Evolutionary conservation across 2,888 invertebrate species (phyloP).

Genomic region (Drosophila hamatofila): DNA sequence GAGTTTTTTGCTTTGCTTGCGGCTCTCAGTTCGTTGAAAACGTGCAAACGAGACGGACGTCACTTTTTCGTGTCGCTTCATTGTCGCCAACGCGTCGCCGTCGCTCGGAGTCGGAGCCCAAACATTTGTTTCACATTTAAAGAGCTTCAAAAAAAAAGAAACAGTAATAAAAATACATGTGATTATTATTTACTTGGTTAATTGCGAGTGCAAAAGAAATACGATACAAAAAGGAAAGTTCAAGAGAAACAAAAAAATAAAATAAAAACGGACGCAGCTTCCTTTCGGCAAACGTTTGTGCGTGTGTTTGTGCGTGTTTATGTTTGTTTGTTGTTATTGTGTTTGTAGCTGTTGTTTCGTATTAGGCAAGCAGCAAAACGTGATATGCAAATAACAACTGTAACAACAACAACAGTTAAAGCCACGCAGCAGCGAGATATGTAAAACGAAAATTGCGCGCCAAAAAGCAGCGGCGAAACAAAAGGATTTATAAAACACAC

Average conservation of each 20-base stretch:
- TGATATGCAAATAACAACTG: slow-evolving; percentile 72
- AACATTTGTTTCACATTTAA: slow-evolving; percentile 44
- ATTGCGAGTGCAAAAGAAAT: slow-evolving; percentile 37
- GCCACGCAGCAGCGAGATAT: slow-evolving; percentile 27
- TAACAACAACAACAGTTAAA: slow-evolving; percentile 31
- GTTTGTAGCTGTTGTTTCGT: slow-evolving; percentile 61
- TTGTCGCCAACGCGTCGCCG: slow-evolving; percentile 60
- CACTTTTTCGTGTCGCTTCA: slow-evolving; percentile 30
- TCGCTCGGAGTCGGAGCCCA: slow-evolving; percentile 64
- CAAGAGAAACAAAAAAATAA: slow-evolving; percentile 13
- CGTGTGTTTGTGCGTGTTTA: slow-evolving; percentile 22
- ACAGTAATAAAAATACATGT: slow-evolving; percentile 16
- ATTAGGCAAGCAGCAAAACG: slow-evolving; percentile 74
- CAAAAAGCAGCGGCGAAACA: slow-evolving; percentile 65
- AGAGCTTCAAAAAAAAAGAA: slow-evolving; percentile 33
- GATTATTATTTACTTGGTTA: slow-evolving; percentile 38
- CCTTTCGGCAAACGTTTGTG: slow-evolving; percentile 35
- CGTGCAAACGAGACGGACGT: slow-evolving; percentile 62
- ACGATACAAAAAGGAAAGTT: slow-evolving; percentile 15
- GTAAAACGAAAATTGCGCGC: slow-evolving; percentile 72
- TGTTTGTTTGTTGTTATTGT: slow-evolving; percentile 56
- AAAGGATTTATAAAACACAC: slow-evolving; percentile 69
- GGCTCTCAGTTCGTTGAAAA: slow-evolving; percentile 52
- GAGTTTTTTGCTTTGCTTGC: slow-evolving; percentile 36
- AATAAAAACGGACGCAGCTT: slow-evolving; percentile 49